Base-by-base conservation (phyloP, 2,888 invertebrate genomes). In the Neocrepidodera transversa region DNA sequence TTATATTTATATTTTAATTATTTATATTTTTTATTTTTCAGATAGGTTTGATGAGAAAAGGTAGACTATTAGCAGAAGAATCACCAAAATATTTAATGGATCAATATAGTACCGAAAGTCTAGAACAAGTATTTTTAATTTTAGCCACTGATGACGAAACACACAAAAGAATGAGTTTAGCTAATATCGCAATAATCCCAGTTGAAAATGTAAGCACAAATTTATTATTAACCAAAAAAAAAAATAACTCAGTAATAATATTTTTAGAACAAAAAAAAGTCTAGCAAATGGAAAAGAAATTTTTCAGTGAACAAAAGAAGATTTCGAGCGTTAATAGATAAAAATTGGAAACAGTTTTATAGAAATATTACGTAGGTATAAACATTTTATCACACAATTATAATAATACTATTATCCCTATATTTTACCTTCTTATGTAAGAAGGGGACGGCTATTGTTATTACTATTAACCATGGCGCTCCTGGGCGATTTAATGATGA, bases 21-120 rank as follows among this genome's bases (percentile, higher is more conserved):
- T 23, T 3, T 23, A 5, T 13, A 5, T 6, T 8, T 13, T 3
- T 32, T 32, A 30, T 26, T 16, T 49, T 55, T 40, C 75, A 95
- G 95, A 93, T 96, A 75, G 96, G 96, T 30, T 82, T 97, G 49
- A 90, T 97, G 85, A 84, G 96, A 63, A 88, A 88, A 69, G 96
- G 96, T 0, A 85, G 88, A 58, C 81, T 97, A 20, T 76, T 97
- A 57, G 94, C 93, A 0, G 95, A 97, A 79, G 89, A 92, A 63
- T 85, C 91, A 0, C 96, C 96, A 0, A 80, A 81, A 7, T 84
- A 86, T 62, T 84, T 96, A n/a, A 82, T 95, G 68, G 78, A 82
- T 2, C 81, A 83, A 66, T 91, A 87, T 72, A 86, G 89, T 67
- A 88, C 88, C 48, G 83, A 86, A 40, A 88, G 89, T 0, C 81